Evolutionary conservation across 2,113 vertebrate species (phyloP).

Genomic region (Nibea coibor): DNA sequence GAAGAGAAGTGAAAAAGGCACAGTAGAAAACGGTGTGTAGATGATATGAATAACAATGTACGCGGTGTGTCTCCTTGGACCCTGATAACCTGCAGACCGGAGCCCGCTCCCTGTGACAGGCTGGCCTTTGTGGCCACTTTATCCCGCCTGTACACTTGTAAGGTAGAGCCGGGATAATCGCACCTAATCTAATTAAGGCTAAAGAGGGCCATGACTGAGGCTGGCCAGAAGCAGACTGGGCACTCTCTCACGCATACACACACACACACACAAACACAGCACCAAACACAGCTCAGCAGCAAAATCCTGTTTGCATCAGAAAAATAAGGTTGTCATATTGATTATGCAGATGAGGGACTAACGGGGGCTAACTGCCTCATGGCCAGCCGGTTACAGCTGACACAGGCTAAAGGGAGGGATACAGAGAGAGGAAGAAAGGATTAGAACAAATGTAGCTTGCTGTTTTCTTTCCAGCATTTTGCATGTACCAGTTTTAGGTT

Average conservation of each 20-base stretch:
- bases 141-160: constrained; percentile 98
- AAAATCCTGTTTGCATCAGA: constrained; percentile 98
- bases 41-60: constrained; percentile 84
- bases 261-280: constrained; percentile 55
- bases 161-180: constrained; percentile 98
- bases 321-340: constrained; percentile 99
- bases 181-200: constrained; percentile 99
- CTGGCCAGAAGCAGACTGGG: constrained; percentile 85
- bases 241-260: constrained; percentile 45
- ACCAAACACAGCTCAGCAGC: constrained; percentile 90
- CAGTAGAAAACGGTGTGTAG: constrained; percentile 63
- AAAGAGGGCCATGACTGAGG: constrained; percentile 98
- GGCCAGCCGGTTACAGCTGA: constrained; percentile 90
- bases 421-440: constrained; percentile 73
- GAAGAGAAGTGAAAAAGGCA: constrained; percentile 70
- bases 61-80: constrained; percentile 70
- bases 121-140: constrained; percentile 95
- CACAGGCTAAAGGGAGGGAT: constrained; percentile 89
- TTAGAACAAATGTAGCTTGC: constrained; percentile 73
- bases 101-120: constrained; percentile 86
- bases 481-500: constrained; percentile 48
- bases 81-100: constrained; percentile 79
- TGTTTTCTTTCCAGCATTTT: constrained; percentile 62
- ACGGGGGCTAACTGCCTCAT: constrained; percentile 87
- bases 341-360: constrained; percentile 94